Base-by-base conservation (phyloP, 2,113 vertebrate species). In the Bujurquina vittata region DNA sequence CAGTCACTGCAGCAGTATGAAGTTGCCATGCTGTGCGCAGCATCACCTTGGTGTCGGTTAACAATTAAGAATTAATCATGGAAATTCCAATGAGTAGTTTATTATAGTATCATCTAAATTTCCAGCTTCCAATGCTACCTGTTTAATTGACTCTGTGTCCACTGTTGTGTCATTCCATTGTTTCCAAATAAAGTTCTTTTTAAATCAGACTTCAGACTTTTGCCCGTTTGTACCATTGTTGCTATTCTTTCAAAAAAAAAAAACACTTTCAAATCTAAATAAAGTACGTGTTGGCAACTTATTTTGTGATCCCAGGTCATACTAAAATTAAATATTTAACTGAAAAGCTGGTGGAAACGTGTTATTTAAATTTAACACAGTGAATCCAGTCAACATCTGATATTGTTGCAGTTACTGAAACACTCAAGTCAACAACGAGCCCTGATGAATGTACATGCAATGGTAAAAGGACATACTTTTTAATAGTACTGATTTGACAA, bases 101-200 rank as follows among this genome's bases (percentile, higher is more conserved):
- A 22, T 35, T 20, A 17, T 77, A 54, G 57, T 37, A 29, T 82
- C 1, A 18, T 83, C 54, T 40, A 29, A 75, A 80, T 40, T 26
- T 84, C 52, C 1, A 55, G 5, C 22, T 62, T 90, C 35, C 77
- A 37, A 29, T 84, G 23, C 10, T 69, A 26, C 33, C 20, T 83
- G 31, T 77, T 55, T 14, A 88, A 29, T 69, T 79, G 43, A 84
- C n/a, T 62, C 7, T 58, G 15, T 88, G 52, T 74, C 35, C 54
- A 65, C 67, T 83, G 12, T 80, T 63, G 26, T 61, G n/a, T 91
- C 91, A 94, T 94, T 95, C 92, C 93, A 91, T 85, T 84, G 46
- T 85, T 84, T 87, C 84, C 37, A 82, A 94, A 92, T 91, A 92
- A 95, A 93, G 10, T 56, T 22, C 0, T 69, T 91, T 92, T 89